Conservation (phyloP, 2,113 vertebrate species). For the Heterochromis multidens region DNA sequence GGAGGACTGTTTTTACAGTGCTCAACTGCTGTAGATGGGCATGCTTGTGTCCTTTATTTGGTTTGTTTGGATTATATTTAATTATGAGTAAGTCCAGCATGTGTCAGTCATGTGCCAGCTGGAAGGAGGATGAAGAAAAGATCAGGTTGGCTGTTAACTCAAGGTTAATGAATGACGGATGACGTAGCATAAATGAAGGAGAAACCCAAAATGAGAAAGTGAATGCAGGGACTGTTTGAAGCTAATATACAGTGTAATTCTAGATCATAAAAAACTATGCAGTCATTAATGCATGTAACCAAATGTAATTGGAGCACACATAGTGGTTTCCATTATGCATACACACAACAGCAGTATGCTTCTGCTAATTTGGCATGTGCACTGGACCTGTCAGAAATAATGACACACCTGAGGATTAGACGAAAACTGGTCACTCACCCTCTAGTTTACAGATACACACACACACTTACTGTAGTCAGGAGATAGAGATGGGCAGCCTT, state of each 20-base stretch:
- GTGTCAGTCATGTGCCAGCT: constrained; percentile 14
- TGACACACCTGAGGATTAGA: neutral
- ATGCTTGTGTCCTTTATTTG: neutral
- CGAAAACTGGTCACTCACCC: constrained; percentile 13
- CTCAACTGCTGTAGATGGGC: neutral
- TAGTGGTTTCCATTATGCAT: neutral
- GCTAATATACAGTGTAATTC: neutral
- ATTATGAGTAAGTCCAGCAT: neutral
- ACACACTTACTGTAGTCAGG: constrained; percentile 11
- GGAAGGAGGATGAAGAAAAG: neutral
- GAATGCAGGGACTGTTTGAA: neutral
- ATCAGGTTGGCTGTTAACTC: constrained; percentile 1
- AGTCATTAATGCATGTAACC: neutral
- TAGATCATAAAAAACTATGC: neutral
- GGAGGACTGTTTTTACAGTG: neutral
- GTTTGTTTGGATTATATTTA: neutral
- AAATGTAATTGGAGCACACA: neutral
- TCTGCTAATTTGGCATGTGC: neutral
- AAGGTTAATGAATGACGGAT: constrained; percentile 30
- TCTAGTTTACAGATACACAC: neutral
- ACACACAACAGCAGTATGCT: neutral
- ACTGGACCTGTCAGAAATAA: constrained; percentile 6
- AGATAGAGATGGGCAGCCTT: constrained; percentile 47
- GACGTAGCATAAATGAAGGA: neutral
- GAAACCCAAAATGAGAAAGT: neutral